Evolutionary conservation across 2,797 vertebrate species (phyloP), one percentile per base, ranked within the genome.

Genomic region (Vespertilio murinus): DNA sequence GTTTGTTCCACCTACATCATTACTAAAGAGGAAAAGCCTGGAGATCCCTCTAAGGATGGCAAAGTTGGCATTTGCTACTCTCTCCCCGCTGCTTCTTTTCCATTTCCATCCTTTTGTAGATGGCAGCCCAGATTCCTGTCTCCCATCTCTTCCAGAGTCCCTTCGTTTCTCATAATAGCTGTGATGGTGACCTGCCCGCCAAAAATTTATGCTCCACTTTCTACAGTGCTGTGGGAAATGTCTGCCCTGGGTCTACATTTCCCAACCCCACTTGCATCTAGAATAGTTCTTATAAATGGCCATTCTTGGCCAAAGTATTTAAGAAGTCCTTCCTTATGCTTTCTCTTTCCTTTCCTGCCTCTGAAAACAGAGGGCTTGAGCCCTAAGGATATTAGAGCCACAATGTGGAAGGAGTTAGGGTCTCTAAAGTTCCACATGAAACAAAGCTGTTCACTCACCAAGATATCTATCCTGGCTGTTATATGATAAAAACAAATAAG

Each of bases 401-500:
- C 7, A 64, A 17, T 45, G 38, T 73, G 38, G 23, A 90, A 93
- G 54, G 73, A 79, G 25, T 78, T 28, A 61, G 75, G 9, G 10
- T 52, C 64, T 88, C 88, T 78, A 38, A 33, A 5, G 78, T 35
- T 73, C 35, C n/a, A 28, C 23, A 35, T 71, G 40, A 38, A 67
- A 3, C 56, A 90, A 93, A 84, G 23, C n/a, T n/a, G 5, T 83
- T n/a, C 25, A 33, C 1, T 75, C 40, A 74, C 42, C 59, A 49
- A 20, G 20, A 69, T 22, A 12, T 17, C 11, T 88, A 16, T 42
- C 20, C 73, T 65, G 25, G 59, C 30, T 80, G 47, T 28, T 35
- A 47, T 23, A 17, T 80, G 61, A 84, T 75, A 65, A 69, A 88
- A 38, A 91, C 45, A 91, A 89, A 80, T 71, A 80, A 93, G 10